Evolutionary conservation across 2,888 invertebrate species (phyloP).

Genomic region (Lutraria lutraria): DNA sequence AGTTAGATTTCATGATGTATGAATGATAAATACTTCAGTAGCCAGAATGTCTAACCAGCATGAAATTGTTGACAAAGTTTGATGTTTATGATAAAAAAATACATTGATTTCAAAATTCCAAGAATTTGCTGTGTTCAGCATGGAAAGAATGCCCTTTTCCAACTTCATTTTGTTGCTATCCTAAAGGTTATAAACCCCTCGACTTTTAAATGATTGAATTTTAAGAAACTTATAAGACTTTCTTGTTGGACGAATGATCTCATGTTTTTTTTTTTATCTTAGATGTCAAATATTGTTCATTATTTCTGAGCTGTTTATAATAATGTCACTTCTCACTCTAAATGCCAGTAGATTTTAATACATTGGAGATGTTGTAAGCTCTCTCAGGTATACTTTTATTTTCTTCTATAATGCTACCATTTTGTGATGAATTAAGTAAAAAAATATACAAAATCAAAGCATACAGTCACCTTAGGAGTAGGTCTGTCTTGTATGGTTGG

Average conservation of each 20-base stretch:
- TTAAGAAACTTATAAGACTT: no score
- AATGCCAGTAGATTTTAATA: constrained; percentile 9
- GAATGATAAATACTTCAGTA: background rate
- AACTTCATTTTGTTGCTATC: no score
- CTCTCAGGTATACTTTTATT: constrained; percentile 5
- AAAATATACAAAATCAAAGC: no score
- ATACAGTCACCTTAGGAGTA: no score
- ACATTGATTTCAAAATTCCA: background rate
- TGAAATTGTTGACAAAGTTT: background rate
- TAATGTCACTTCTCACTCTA: background rate
- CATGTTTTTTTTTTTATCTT: background rate
- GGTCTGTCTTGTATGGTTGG: no score
- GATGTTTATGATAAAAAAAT: background rate
- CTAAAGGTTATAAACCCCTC: no score
- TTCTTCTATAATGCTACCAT: background rate
- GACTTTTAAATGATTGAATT: no score
- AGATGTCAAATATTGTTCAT: background rate
- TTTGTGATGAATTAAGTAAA: background rate
- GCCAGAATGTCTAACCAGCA: background rate
- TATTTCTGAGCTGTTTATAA: background rate
- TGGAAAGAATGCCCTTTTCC: no score
- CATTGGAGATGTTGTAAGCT: background rate
- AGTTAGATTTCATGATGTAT: background rate
- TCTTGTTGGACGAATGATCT: no score
- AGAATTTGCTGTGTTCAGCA: no score